Percentiles rank a stretch among this genome's conserved stretches.
These are phyloP conservation scores for Zoroaster sp. DNA, from an alignment of 53 echinoderm and acorn worm species.

Conservation along the genomic window DNA sequence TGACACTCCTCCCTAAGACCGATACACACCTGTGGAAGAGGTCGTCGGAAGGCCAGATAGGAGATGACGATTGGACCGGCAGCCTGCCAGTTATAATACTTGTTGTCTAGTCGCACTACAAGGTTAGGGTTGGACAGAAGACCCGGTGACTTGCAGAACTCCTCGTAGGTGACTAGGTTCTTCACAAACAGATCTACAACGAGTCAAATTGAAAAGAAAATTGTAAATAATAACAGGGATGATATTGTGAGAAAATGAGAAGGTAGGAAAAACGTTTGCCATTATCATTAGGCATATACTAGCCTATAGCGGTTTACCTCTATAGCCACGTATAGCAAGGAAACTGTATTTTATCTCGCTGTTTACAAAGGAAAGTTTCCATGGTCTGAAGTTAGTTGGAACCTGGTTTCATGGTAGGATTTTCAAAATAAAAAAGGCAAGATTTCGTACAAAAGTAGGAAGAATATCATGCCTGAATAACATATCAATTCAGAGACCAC, in stretches of 20 bases:
- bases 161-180: conserved; percentile 84
- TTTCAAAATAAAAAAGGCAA: too few species aligned
- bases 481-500: too few species aligned
- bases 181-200: conserved; percentile 78
- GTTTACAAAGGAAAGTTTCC: too few species aligned
- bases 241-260: background rate
- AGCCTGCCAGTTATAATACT: conserved; percentile 94
- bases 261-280: background rate
- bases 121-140: conserved; percentile 89
- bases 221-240: background rate
- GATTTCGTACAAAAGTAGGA: too few species aligned
- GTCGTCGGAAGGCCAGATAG: conserved; percentile 84
- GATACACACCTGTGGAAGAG: conserved; percentile 75
- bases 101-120: conserved; percentile 74
- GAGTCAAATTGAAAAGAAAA: too few species aligned
- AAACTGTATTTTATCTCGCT: too few species aligned
- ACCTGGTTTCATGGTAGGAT: too few species aligned
- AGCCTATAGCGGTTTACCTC: too few species aligned
- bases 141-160: conserved; percentile 84
- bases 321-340: too few species aligned
- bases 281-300: too few species aligned
- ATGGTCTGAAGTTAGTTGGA: too few species aligned
- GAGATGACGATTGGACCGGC: conserved; percentile 91
- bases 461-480: too few species aligned
- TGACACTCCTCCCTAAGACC: background rate